These are phyloP conservation scores for Phodopus roborovskii DNA, from an alignment of 2,113 vertebrate genomes.

Conservation along the genomic window DNA sequence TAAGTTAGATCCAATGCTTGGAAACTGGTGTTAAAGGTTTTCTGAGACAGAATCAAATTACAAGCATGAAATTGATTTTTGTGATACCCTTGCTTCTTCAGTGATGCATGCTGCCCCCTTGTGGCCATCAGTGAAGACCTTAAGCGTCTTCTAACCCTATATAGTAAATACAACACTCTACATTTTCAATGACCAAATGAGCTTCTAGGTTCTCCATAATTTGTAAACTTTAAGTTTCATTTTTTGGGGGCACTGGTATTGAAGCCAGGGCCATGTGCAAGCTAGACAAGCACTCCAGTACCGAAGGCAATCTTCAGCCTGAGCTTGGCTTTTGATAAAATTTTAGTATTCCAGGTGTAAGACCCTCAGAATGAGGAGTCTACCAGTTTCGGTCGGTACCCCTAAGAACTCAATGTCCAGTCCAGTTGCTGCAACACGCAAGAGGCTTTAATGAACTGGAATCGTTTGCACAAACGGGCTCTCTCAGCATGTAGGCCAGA, in stretches of 20 bases:
- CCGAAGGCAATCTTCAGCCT: background rate
- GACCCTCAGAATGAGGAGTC: too few species aligned
- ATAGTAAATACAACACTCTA: too few species aligned
- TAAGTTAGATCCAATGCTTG: conserved; percentile 27
- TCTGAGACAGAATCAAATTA: background rate
- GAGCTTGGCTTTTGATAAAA: background rate
- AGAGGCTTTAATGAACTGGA: too few species aligned
- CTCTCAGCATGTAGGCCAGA: too few species aligned
- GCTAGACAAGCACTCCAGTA: background rate
- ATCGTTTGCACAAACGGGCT: too few species aligned
- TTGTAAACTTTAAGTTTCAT: background rate
- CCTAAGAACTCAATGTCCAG: too few species aligned
- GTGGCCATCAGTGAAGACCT: background rate
- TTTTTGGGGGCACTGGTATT: background rate
- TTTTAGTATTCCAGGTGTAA: background rate
- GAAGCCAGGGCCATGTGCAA: background rate
- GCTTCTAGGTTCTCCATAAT: background rate
- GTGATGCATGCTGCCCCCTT: conserved; percentile 15
- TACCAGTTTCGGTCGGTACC: too few species aligned
- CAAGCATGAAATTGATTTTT: conserved; percentile 45
- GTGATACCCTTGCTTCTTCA: background rate
- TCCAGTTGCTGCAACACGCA: too few species aligned
- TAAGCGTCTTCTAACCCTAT: background rate
- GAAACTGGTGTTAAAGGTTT: background rate
- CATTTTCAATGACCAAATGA: background rate